phyloP scores from a whole-genome alignment of 2,888 invertebrate species.

The Selenia dentaria region DNA sequence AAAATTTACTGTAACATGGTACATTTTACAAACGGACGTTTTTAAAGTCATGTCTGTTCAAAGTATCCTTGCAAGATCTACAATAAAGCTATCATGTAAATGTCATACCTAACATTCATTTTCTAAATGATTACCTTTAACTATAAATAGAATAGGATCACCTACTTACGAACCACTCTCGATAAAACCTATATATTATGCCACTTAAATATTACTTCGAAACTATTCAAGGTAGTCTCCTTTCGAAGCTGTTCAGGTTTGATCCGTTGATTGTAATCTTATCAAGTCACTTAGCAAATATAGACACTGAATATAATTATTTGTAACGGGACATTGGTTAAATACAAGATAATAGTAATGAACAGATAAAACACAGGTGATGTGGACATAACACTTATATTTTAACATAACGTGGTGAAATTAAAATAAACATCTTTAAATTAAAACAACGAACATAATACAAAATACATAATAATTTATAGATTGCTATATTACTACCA shows the following conservation, averaged over 20 bases:
- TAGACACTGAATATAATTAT: not conserved
- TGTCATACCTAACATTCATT: not conserved
- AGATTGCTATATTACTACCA: no score
- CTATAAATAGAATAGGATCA: slow-evolving; percentile 16
- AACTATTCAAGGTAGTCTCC: slow-evolving; percentile 44
- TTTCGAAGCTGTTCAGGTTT: slow-evolving; percentile 34
- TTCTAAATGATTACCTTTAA: not conserved
- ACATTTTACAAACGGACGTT: no score
- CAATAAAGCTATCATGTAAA: slow-evolving; percentile 19
- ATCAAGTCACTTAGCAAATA: not conserved
- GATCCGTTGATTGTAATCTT: slow-evolving; percentile 18
- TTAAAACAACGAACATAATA: slow-evolving; percentile 80
- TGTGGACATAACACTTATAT: slow-evolving; percentile 82
- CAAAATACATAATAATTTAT: slow-evolving; percentile 44
- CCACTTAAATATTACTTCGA: slow-evolving; percentile 26
- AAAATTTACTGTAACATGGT: no score
- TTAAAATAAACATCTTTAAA: slow-evolving; percentile 83
- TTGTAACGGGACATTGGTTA: slow-evolving; percentile 10
- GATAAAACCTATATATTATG: slow-evolving; percentile 22
- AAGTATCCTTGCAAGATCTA: slow-evolving; percentile 1
- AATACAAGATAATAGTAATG: slow-evolving; percentile 18
- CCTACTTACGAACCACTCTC: slow-evolving; percentile 13
- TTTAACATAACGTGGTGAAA: slow-evolving; percentile 80
- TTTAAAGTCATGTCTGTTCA: no score
- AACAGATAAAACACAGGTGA: slow-evolving; percentile 39